Evolutionary conservation across 2,888 invertebrate genomes (phyloP).

Genomic region (Nemotelus nigrinus): DNA sequence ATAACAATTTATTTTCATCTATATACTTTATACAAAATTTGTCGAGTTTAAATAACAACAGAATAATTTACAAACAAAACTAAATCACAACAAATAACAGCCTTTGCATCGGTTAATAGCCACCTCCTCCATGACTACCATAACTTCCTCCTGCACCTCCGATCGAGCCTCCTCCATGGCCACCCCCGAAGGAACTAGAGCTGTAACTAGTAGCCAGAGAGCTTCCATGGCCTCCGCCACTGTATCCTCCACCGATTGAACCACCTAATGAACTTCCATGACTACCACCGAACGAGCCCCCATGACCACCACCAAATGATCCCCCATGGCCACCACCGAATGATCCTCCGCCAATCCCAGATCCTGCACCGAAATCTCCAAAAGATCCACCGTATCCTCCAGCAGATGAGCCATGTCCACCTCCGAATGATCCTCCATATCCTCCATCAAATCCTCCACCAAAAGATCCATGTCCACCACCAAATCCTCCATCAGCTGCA

Average conservation of each 20-base stretch:
- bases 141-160: neutral
- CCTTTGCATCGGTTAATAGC: neutral
- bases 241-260: slow-evolving; percentile 52
- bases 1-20: too few relatives aligned
- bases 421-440: slow-evolving; percentile 27
- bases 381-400: slow-evolving; percentile 3
- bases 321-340: slow-evolving; percentile 12
- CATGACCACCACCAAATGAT: slow-evolving; percentile 25
- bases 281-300: slow-evolving; percentile 14
- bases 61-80: too few relatives aligned
- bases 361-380: slow-evolving; percentile 2
- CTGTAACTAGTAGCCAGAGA: neutral
- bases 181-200: neutral
- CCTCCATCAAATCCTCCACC: slow-evolving; percentile 49
- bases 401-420: slow-evolving; percentile 14
- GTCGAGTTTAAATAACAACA: too few relatives aligned
- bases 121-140: neutral
- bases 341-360: neutral
- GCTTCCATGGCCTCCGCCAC: slow-evolving; percentile 52
- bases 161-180: neutral
- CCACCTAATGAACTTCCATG: slow-evolving; percentile 44
- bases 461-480: slow-evolving; percentile 55
- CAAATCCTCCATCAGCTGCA: slow-evolving; percentile 62
- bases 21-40: too few relatives aligned
- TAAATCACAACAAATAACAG: neutral